phyloP scores from a whole-genome alignment of 1,140 invertebrate genomes.

The Procambarus virginalis region DNA sequence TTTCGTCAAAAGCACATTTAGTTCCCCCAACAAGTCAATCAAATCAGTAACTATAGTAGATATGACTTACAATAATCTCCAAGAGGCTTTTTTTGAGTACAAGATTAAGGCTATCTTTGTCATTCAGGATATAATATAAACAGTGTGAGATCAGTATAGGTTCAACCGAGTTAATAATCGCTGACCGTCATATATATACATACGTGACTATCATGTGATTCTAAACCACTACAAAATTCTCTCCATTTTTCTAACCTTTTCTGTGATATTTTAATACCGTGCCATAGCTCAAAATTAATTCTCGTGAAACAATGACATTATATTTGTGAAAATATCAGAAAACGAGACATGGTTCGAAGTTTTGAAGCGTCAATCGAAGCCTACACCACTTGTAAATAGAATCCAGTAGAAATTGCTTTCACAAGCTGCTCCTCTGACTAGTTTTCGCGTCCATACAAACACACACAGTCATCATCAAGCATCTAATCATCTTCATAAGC shows the following conservation, averaged over 20 bases:
- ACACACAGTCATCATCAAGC: background rate
- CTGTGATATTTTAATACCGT: background rate
- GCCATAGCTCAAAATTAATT: background rate
- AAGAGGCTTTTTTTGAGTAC: background rate
- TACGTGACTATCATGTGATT: background rate
- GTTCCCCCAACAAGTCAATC: background rate
- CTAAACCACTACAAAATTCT: background rate
- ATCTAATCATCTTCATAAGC: background rate
- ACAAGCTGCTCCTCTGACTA: background rate
- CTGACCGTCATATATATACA: background rate
- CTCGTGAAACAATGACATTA: background rate
- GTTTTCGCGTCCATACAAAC: background rate
- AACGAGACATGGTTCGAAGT: background rate
- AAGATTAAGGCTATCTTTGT: slow-evolving; percentile 3
- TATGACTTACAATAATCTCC: slow-evolving; percentile 3
- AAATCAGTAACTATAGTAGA: background rate
- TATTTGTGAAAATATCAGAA: background rate
- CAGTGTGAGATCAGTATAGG: background rate
- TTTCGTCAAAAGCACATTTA: no score
- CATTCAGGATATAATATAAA: background rate
- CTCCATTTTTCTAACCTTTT: background rate
- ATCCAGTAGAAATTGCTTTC: no score
- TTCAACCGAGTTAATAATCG: background rate
- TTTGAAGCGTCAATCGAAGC: background rate
- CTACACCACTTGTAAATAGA: no score